Evolutionary conservation across 2,797 vertebrate species (phyloP), one percentile per base, ranked within the genome.

Genomic region (Uromys caudimaculatus): DNA sequence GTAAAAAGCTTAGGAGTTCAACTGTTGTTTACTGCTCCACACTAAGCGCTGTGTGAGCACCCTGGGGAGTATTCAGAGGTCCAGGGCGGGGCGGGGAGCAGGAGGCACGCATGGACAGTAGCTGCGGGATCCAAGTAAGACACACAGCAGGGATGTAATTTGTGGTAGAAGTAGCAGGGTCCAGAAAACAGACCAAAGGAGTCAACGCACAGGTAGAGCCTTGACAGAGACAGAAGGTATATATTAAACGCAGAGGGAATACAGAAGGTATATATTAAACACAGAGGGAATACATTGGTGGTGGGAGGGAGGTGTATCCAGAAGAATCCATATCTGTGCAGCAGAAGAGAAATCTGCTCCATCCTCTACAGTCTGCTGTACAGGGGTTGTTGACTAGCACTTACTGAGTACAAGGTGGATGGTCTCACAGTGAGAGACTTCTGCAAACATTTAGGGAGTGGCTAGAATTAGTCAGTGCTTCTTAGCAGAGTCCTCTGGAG

Each of bases 51-150:
- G 1, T 47, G 71, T 91, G 27, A 88, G 64, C 67, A 16, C 0
- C 17, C 0, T 58, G 75, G 64, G 73, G 27, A 83, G 41, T 27
- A 69, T 75, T 89, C 44, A 35, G 24, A 91, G 13, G 60, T 9
- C 35, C 16, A 21, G 41, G 64, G 60, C 13, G 32, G 50, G 35
- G 60, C 44, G 54, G 21, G 19, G 76, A 54, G 14, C 13, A 0
- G 32, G 24, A 23, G 7, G 1, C 54, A 23, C 6, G 1, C 54
- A 27, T 0, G 0, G 2, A 1, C 32, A 24, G 73, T 16, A 88
- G 44, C 41, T 2, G 2, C 41, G 14, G 78, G 32, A 13, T 38
- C 0, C 52, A 13, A 19, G 2, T 44, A 92, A 86, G 52, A 83
- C 35, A 23, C 16, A 0, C 5, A 5, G 52, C 9, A 71, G 52